These are phyloP conservation scores for Pinctada fucata DNA, from an alignment of 2,888 invertebrate species.

Conservation along the genomic window DNA sequence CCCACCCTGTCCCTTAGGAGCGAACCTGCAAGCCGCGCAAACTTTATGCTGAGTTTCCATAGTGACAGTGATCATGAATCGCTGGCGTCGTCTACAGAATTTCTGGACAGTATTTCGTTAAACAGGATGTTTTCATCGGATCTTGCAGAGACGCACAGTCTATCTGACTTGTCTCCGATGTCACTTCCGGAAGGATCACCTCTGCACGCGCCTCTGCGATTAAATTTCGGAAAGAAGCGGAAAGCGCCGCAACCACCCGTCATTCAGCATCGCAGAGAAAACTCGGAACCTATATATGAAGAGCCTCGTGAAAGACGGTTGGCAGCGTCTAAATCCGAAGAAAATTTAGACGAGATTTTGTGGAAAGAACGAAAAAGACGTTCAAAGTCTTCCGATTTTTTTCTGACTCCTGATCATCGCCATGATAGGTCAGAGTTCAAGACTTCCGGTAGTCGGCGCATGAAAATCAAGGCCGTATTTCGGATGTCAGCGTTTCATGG, in stretches of 20 bases:
- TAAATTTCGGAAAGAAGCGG: conserved; percentile 33
- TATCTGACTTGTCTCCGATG: conserved; percentile 35
- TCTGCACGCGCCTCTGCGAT: conserved; percentile 6
- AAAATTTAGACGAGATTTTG: conserved; percentile 15
- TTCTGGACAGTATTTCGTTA: conserved; percentile 24
- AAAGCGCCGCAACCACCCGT: conserved; percentile 35
- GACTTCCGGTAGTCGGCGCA: conserved; percentile 16
- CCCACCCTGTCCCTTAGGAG: conserved; percentile 38
- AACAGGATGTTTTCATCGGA: conserved; percentile 22
- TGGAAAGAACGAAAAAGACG: conserved; percentile 8
- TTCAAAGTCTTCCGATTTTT: conserved; percentile 20
- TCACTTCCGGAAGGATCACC: conserved; percentile 25
- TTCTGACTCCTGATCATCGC: neutral
- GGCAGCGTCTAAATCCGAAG: conserved; percentile 15
- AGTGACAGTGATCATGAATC: conserved; percentile 44
- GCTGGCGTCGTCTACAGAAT: conserved; percentile 28
- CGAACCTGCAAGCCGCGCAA: conserved; percentile 10
- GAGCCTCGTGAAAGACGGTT: conserved; percentile 22
- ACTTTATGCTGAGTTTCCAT: conserved; percentile 1
- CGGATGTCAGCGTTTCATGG: conserved; percentile 41
- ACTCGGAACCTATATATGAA: neutral
- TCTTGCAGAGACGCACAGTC: conserved; percentile 19
- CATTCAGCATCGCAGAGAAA: conserved; percentile 5
- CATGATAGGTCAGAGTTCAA: conserved; percentile 8
- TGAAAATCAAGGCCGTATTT: conserved; percentile 37